Evolutionary conservation across 2,888 invertebrate species (phyloP).

Genomic region (Drosophila rubida): DNA sequence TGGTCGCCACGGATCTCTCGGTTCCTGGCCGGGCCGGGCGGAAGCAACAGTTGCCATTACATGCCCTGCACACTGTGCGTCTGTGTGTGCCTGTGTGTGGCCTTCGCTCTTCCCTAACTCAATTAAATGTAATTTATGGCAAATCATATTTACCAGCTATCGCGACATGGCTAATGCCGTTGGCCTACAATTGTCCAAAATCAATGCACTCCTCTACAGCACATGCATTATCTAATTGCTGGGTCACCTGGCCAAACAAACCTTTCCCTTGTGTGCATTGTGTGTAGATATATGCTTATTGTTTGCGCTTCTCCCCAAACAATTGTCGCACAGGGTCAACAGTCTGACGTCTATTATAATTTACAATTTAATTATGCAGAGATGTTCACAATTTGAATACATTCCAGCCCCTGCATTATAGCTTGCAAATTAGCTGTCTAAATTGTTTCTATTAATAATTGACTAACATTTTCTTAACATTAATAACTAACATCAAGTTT

Average conservation of each 20-base stretch:
- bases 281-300: conserved; percentile 29
- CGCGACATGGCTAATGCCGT: conserved; percentile 34
- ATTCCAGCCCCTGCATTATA: not conserved
- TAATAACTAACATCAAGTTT: no score
- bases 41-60: conserved; percentile 65
- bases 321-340: conserved; percentile 29
- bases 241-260: conserved; percentile 12
- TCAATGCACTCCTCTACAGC: conserved; percentile 1
- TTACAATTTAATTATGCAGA: conserved; percentile 20
- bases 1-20: conserved; percentile 14
- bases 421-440: not conserved
- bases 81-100: not conserved
- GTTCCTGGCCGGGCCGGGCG: not conserved
- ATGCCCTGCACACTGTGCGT: not conserved
- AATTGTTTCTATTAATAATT: no score
- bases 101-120: conserved; percentile 54
- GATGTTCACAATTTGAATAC: not conserved
- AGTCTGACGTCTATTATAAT: conserved; percentile 16
- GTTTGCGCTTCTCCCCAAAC: conserved; percentile 38
- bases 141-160: conserved; percentile 51
- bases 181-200: conserved; percentile 34
- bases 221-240: not conserved
- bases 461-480: no score
- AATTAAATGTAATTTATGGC: conserved; percentile 70
- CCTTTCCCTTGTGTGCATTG: not conserved